phyloP scores from a whole-genome alignment of 2,113 vertebrate species.

The Bubalus kerabau region DNA sequence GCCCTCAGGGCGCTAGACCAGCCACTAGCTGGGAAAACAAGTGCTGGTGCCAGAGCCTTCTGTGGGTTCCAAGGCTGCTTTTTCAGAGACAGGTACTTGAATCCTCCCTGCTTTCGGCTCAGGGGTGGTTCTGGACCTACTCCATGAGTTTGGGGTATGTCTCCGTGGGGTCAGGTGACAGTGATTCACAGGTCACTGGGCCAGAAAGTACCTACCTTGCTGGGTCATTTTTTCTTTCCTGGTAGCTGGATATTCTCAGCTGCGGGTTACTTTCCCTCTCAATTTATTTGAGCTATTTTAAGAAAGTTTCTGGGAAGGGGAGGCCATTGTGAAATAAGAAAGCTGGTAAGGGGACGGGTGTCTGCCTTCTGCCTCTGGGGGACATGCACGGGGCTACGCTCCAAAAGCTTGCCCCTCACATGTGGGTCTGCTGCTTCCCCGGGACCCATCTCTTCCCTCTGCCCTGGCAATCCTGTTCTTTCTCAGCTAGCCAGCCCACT shows the following conservation, averaged over 20 bases:
- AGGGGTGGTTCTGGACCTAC: neutral
- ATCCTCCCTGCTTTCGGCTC: neutral
- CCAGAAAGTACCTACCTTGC: neutral
- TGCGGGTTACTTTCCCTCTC: neutral
- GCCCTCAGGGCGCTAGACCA: neutral
- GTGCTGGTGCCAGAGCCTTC: conserved; percentile 32
- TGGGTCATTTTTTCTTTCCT: neutral
- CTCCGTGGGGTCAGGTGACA: neutral
- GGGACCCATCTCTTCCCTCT: neutral
- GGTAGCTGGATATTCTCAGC: neutral
- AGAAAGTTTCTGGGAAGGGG: neutral
- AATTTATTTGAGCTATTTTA: neutral
- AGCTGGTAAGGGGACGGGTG: neutral
- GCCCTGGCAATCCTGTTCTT: neutral
- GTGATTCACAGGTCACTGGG: neutral
- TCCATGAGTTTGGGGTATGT: neutral
- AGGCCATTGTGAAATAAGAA: neutral
- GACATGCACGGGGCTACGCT: rapidly evolving
- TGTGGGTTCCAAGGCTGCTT: neutral
- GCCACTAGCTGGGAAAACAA: conserved; percentile 43
- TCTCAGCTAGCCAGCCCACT: neutral
- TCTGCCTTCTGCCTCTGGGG: neutral
- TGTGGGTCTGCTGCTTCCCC: rapidly evolving
- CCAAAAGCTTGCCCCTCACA: neutral
- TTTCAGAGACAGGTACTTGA: conserved; percentile 50